Percentiles rank a stretch among this genome's conserved stretches.
Conservation (phyloP, 2,113 vertebrate genomes). For the Callionymus lyra region DNA sequence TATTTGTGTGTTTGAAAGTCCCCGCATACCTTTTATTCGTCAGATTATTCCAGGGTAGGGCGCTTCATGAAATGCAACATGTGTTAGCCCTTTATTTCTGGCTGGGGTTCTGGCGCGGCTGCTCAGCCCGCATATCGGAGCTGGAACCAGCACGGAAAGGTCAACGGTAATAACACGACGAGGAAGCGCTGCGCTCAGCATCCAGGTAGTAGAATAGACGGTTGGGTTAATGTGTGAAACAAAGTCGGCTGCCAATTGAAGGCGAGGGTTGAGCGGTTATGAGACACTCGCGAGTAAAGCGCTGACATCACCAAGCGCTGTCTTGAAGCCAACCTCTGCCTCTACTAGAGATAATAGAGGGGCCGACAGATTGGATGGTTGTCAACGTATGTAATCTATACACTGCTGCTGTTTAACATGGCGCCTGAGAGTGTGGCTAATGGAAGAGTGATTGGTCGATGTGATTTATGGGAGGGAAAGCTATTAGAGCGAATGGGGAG, state of each 20-base stretch:
- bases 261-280: conserved; percentile 3
- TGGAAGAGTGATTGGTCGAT: conserved; percentile 26
- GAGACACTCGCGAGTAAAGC: neutral
- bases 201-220: conserved; percentile 9
- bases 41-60: conserved; percentile 11
- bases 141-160: conserved; percentile 33
- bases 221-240: conserved; percentile 11
- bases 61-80: conserved; percentile 49
- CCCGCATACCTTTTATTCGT: conserved; percentile 26
- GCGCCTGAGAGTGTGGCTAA: conserved; percentile 37
- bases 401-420: conserved; percentile 20
- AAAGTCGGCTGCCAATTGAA: conserved; percentile 19
- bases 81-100: conserved; percentile 56
- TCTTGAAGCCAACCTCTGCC: no score
- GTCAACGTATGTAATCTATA: conserved; percentile 18
- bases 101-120: conserved; percentile 34
- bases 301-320: neutral
- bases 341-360: conserved; percentile 13
- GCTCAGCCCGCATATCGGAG: conserved; percentile 32
- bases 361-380: conserved; percentile 10
- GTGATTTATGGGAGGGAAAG: conserved; percentile 49
- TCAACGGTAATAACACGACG: conserved; percentile 48
- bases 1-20: conserved; percentile 23
- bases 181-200: conserved; percentile 34
- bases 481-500: no score